Conservation (phyloP, 2,113 vertebrate species). For the Solenodon paradoxus region DNA sequence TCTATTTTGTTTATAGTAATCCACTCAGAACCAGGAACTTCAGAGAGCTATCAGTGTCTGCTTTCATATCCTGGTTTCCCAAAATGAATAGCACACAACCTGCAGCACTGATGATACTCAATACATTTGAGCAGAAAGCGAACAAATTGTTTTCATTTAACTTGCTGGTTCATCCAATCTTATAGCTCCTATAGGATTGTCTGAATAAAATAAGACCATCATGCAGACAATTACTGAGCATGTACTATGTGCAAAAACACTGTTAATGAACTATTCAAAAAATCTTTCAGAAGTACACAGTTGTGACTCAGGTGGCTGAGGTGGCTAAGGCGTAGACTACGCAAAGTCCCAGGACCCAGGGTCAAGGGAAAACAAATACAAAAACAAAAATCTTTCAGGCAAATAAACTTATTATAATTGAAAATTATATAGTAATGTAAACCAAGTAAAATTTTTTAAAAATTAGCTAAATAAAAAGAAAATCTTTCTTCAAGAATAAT, state of each 20-base stretch:
- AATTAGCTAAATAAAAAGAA: no score
- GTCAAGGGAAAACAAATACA: no score
- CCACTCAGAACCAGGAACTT: not conserved
- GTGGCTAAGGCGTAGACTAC: no score
- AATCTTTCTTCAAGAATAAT: not conserved
- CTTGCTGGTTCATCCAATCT: not conserved
- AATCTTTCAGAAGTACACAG: no score
- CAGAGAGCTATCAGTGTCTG: not conserved
- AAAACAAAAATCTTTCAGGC: no score
- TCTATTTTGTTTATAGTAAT: not conserved
- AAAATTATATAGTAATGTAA: no score
- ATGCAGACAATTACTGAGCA: not conserved
- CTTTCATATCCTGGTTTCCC: not conserved
- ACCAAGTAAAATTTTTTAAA: no score
- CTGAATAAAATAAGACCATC: not conserved
- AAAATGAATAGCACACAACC: not conserved
- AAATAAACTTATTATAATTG: no score
- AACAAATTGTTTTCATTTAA: not conserved
- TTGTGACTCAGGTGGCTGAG: no score
- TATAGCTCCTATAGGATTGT: not conserved
- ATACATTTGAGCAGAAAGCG: not conserved
- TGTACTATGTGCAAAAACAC: not conserved
- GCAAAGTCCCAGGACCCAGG: no score
- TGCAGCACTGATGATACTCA: not conserved
- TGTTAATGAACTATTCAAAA: not conserved